Percentiles rank a stretch among this genome's conserved stretches.
phyloP scores from a whole-genome alignment of 2,888 invertebrate genomes.

The Thelaira solivaga region DNA sequence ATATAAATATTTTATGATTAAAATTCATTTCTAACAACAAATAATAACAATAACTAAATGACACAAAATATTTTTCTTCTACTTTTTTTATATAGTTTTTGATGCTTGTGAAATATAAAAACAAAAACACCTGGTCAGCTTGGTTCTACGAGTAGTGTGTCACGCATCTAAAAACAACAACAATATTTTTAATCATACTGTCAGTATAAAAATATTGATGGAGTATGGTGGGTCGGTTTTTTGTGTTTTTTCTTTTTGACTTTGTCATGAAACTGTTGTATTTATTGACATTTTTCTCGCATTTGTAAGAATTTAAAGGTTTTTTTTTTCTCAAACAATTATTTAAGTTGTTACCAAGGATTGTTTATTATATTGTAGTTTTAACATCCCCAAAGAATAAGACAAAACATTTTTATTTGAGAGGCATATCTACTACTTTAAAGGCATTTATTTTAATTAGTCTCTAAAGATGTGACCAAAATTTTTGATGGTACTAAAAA shows the following conservation, averaged over 20 bases:
- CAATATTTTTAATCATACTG: background rate
- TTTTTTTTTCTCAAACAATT: constrained; percentile 45
- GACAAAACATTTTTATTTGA: constrained; percentile 40
- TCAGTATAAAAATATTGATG: constrained; percentile 30
- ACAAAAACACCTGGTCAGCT: constrained; percentile 43
- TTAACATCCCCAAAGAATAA: constrained; percentile 29
- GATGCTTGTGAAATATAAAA: too few species aligned
- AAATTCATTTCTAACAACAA: too few species aligned
- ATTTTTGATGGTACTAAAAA: constrained; percentile 49
- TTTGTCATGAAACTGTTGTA: constrained; percentile 67
- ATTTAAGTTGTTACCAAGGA: background rate
- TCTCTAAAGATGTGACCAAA: constrained; percentile 68
- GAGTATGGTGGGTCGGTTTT: constrained; percentile 50
- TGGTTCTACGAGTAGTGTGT: background rate
- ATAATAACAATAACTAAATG: too few species aligned
- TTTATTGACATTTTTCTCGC: constrained; percentile 74
- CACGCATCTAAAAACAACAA: background rate
- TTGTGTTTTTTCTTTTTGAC: constrained; percentile 46
- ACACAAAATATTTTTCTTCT: too few species aligned
- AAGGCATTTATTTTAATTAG: constrained; percentile 75
- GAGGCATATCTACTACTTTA: constrained; percentile 37
- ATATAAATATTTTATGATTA: too few species aligned
- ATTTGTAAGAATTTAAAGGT: constrained; percentile 63
- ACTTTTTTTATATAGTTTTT: too few species aligned
- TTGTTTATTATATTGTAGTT: constrained; percentile 21